phyloP scores from a whole-genome alignment of 2,113 vertebrate species.

The Syrmaticus mikado region DNA sequence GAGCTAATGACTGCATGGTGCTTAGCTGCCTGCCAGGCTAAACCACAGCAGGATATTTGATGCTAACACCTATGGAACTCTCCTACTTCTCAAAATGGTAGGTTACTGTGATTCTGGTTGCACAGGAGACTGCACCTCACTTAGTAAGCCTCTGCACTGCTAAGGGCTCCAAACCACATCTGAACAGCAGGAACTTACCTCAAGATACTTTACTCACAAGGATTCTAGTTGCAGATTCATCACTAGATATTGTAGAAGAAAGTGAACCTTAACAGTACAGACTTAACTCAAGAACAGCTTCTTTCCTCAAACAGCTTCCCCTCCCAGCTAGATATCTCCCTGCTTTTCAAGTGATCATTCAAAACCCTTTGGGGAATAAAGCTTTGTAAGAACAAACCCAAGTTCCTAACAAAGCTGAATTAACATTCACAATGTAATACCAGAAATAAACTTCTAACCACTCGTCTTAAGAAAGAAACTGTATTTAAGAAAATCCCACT shows the following conservation, averaged over 20 bases:
- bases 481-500: background rate
- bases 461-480: background rate
- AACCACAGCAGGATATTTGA: too few species aligned
- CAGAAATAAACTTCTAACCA: background rate
- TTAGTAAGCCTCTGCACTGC: background rate
- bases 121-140: background rate
- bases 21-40: too few species aligned
- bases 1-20: too few species aligned
- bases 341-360: background rate
- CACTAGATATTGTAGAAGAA: background rate
- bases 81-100: background rate
- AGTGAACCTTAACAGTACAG: background rate
- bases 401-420: background rate
- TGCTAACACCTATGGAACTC: accelerated
- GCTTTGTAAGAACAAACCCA: accelerated
- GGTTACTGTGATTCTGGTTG: background rate
- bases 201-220: background rate
- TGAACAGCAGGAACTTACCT: background rate
- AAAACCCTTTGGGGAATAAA: background rate
- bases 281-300: background rate
- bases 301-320: background rate
- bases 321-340: background rate
- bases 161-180: background rate
- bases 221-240: background rate
- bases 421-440: background rate